Conservation (phyloP, 2,888 invertebrate genomes). For the Aricia artaxerxes region DNA sequence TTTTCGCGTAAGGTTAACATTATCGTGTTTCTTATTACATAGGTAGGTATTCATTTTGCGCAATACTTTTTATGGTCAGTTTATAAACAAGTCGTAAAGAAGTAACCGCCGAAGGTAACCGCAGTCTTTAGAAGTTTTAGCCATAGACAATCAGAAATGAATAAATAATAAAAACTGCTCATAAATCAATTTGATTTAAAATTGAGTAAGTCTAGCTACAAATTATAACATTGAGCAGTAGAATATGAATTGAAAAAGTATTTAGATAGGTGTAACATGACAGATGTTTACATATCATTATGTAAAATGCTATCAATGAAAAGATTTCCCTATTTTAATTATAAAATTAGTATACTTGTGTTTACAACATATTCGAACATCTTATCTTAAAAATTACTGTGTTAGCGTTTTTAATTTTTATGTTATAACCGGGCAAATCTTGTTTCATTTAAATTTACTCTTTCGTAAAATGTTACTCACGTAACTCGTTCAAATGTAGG, state of each 20-base stretch:
- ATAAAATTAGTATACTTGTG: background rate
- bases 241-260: no score
- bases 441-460: conserved; percentile 12
- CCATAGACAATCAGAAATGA: background rate
- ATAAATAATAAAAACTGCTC: no score
- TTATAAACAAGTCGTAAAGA: background rate
- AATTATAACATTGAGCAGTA: no score
- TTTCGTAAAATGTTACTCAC: conserved; percentile 9
- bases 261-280: no score
- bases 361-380: background rate
- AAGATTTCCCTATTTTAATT: background rate
- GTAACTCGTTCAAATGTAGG: conserved; percentile 3
- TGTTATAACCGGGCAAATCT: background rate
- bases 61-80: background rate
- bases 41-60: background rate
- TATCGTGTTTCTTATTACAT: background rate
- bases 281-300: no score
- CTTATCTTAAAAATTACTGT: background rate
- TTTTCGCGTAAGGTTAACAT: conserved; percentile 5
- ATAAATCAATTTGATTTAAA: background rate
- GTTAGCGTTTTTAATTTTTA: background rate
- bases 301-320: background rate
- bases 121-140: background rate
- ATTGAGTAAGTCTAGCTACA: no score
- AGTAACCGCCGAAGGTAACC: conserved; percentile 3